Conservation (phyloP, 2,888 invertebrate species). For the Mythimna lalbum region DNA sequence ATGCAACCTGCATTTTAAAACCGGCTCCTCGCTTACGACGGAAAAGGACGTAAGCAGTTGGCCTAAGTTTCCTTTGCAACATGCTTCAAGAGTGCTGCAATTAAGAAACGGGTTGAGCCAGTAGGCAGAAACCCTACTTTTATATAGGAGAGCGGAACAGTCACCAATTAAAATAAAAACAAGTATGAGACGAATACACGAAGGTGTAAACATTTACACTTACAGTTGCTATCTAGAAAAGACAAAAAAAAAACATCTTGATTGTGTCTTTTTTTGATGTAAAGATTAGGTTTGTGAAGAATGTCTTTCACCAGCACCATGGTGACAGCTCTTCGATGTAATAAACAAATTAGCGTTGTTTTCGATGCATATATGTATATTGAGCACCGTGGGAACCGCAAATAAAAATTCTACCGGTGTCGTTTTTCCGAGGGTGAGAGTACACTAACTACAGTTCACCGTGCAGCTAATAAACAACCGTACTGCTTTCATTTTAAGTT, state of each 20-base stretch:
- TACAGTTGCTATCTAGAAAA: neutral
- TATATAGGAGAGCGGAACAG: conserved; percentile 21
- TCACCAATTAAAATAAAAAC: conserved; percentile 37
- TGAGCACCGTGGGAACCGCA: conserved; percentile 41
- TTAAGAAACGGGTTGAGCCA: conserved; percentile 53
- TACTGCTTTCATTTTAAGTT: conserved; percentile 1
- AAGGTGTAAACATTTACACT: neutral
- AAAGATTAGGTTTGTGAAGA: neutral
- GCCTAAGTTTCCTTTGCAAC: conserved; percentile 52
- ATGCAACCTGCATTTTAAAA: conserved; percentile 20
- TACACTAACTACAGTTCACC: conserved; percentile 33
- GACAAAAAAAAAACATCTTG: no score
- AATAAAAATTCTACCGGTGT: conserved; percentile 50
- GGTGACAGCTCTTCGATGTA: conserved; percentile 8
- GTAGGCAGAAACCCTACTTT: conserved; percentile 23
- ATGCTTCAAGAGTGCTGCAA: conserved; percentile 36
- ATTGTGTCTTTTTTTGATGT: neutral
- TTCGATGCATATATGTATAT: conserved; percentile 17
- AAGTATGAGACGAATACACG: conserved; percentile 21
- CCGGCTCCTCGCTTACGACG: conserved; percentile 18
- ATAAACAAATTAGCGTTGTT: conserved; percentile 18
- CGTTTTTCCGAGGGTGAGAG: conserved; percentile 28
- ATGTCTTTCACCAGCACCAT: neutral
- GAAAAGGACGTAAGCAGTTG: conserved; percentile 42
- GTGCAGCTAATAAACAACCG: conserved; percentile 10